Conservation (phyloP, 2,888 invertebrate genomes). For the Lasioglossum leucozonium region DNA sequence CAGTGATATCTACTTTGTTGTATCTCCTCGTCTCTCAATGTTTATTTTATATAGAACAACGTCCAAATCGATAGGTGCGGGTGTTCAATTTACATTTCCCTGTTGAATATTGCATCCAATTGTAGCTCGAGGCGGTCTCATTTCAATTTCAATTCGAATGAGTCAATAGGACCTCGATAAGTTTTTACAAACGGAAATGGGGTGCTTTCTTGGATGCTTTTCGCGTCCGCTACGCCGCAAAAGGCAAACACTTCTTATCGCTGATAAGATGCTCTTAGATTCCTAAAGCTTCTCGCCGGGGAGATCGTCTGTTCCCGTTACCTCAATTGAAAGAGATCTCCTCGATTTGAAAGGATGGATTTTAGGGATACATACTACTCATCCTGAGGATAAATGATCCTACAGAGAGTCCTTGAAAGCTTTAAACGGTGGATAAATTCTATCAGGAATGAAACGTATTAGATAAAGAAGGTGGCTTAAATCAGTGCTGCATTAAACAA, state of each 20-base stretch:
- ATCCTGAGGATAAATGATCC: background rate
- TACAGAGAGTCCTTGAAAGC: background rate
- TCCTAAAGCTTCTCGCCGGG: background rate
- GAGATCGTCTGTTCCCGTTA: background rate
- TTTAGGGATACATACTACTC: background rate
- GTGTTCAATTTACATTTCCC: constrained; percentile 12
- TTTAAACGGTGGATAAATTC: background rate
- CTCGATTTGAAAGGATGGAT: background rate
- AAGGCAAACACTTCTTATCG: constrained; percentile 35
- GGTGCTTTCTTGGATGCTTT: background rate
- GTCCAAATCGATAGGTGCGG: background rate
- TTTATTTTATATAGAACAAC: background rate
- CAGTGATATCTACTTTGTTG: background rate
- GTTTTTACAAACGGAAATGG: background rate
- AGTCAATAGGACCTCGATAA: background rate
- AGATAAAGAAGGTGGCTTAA: no score
- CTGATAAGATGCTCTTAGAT: constrained; percentile 23
- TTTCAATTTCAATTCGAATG: background rate
- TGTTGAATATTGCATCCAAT: background rate
- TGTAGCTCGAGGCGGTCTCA: background rate
- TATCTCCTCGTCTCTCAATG: background rate
- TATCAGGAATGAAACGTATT: background rate
- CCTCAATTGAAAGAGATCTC: background rate
- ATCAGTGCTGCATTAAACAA: no score
- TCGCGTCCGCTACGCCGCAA: background rate